A percentile compares a stretch with the other conserved stretches of the same genome.
These are phyloP conservation scores for Dione vanillae DNA, from an alignment of 2,888 invertebrate genomes.

Conservation along the genomic window DNA sequence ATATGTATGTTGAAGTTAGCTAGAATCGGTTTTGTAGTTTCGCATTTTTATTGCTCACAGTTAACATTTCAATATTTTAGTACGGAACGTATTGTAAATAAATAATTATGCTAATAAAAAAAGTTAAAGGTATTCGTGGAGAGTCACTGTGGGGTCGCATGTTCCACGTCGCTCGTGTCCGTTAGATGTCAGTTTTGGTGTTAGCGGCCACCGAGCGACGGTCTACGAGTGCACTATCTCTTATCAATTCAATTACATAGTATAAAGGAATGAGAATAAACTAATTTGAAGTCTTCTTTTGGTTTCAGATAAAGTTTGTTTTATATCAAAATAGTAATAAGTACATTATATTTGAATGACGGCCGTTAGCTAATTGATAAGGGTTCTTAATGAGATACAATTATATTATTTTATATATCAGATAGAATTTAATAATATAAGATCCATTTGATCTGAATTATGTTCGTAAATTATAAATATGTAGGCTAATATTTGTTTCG, in stretches of 20 bases:
- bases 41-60: too few species aligned
- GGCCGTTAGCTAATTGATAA: conserved; percentile 13
- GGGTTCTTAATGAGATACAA: conserved; percentile 3
- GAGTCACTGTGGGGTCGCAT: conserved; percentile 61
- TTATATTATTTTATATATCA: too few species aligned
- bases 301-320: background rate
- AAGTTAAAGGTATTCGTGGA: conserved; percentile 56
- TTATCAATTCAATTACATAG: conserved; percentile 40
- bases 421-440: too few species aligned
- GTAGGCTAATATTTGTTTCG: background rate
- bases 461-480: background rate
- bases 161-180: conserved; percentile 70
- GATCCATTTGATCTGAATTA: conserved; percentile 5
- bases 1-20: too few species aligned
- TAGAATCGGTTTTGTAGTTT: too few species aligned
- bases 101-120: background rate
- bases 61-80: too few species aligned
- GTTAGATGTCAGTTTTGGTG: conserved; percentile 81
- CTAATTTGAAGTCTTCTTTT: background rate
- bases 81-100: too few species aligned
- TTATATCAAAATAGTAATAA: background rate
- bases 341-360: background rate
- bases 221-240: conserved; percentile 67
- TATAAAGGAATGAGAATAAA: background rate
- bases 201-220: conserved; percentile 72